Percentiles rank a stretch among this genome's conserved stretches.
Evolutionary conservation across 2,888 invertebrate species (phyloP).

Genomic region (Trissoscelio sp.): DNA sequence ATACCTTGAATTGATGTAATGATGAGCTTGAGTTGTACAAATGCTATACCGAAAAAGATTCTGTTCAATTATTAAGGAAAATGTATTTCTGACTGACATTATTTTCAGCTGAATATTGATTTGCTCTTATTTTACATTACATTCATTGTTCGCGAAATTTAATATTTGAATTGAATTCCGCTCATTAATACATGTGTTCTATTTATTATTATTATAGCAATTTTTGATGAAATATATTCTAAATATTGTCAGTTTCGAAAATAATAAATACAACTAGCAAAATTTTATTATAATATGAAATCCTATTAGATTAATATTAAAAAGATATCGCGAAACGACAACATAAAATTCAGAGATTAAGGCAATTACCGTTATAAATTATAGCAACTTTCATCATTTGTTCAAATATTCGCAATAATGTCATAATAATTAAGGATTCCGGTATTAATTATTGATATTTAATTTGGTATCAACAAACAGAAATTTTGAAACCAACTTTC

Average conservation of each 20-base stretch:
- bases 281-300: no score
- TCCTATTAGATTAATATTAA: neutral
- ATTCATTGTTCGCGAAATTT: neutral
- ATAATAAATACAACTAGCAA: no score
- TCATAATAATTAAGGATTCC: slow-evolving; percentile 29
- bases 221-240: no score
- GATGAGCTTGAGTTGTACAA: no score
- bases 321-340: neutral
- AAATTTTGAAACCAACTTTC: slow-evolving; percentile 21
- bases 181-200: neutral
- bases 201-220: no score
- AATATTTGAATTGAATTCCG: neutral
- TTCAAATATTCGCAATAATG: slow-evolving; percentile 4
- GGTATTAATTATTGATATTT: slow-evolving; percentile 34
- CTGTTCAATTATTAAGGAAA: no score
- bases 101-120: neutral
- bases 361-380: neutral
- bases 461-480: slow-evolving; percentile 30
- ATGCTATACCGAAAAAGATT: no score
- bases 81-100: no score
- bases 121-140: neutral
- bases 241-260: no score
- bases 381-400: neutral
- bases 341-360: neutral
- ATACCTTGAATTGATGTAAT: no score